Percentiles rank a stretch among this genome's conserved stretches.
These are phyloP conservation scores for Cettia cetti DNA, from an alignment of 2,113 vertebrate species.

Conservation along the genomic window DNA sequence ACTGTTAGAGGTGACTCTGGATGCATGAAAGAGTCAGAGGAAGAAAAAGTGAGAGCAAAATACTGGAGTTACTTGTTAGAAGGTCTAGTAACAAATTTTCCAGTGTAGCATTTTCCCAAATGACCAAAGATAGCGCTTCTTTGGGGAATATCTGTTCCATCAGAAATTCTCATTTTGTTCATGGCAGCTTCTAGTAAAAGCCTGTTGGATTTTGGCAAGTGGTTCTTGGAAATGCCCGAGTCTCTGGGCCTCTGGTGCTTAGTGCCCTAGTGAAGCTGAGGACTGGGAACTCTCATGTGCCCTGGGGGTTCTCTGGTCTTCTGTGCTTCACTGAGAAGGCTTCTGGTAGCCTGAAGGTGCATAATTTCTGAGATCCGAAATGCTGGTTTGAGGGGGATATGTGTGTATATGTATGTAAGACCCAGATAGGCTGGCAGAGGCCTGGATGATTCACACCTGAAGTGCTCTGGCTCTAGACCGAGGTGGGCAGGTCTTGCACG, in stretches of 20 bases:
- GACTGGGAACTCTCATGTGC: not conserved
- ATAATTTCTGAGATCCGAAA: not conserved
- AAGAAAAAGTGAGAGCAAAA: not conserved
- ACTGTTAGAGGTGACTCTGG: not conserved
- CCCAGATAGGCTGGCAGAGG: not conserved
- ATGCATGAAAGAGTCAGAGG: not conserved
- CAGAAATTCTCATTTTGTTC: not conserved
- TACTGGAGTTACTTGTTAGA: not conserved
- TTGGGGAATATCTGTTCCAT: not conserved
- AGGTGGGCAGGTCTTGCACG: not conserved
- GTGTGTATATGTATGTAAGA: not conserved
- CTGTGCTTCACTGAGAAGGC: not conserved
- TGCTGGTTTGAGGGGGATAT: not conserved
- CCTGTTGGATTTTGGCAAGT: not conserved
- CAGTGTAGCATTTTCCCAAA: not conserved
- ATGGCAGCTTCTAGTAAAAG: not conserved
- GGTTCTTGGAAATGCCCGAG: not conserved
- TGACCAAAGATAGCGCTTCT: not conserved
- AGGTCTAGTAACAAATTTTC: not conserved
- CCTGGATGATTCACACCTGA: not conserved
- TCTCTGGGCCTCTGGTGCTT: not conserved
- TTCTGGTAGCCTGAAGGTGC: not conserved
- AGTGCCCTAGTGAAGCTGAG: not conserved
- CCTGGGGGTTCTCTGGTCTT: not conserved
- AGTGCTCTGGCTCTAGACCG: not conserved